Conservation (phyloP, 1,140 invertebrate genomes). For the Neodiprion fabricii region DNA sequence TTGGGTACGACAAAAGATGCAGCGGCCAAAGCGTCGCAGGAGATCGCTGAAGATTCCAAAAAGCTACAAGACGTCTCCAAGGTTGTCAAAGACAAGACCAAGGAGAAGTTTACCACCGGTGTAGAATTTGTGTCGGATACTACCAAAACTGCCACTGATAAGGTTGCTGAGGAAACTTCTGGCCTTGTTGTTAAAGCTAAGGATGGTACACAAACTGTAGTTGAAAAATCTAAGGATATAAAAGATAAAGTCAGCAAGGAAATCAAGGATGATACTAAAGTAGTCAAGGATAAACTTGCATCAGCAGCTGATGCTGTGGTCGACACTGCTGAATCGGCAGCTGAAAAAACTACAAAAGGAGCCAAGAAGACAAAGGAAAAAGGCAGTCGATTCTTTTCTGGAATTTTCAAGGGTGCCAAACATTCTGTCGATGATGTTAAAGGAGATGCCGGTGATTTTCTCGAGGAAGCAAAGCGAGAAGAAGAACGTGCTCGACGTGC, state of each 20-base stretch:
- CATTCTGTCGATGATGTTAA: constrained; percentile 43
- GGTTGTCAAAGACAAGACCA: constrained; percentile 9
- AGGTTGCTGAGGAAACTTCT: neutral
- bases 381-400: constrained; percentile 30
- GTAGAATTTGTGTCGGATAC: neutral
- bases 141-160: neutral
- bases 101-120: neutral
- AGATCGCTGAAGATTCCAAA: constrained; percentile 19
- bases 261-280: constrained; percentile 27
- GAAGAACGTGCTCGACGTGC: constrained; percentile 24
- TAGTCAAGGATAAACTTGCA: constrained; percentile 18
- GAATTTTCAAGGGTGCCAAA: constrained; percentile 35
- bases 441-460: constrained; percentile 43
- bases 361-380: constrained; percentile 44
- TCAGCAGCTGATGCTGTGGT: constrained; percentile 1
- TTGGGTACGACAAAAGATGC: neutral
- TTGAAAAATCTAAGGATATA: neutral
- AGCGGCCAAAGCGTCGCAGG: neutral
- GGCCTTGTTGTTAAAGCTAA: neutral
- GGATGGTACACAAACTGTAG: neutral
- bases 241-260: constrained; percentile 18
- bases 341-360: constrained; percentile 35
- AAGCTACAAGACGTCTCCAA: constrained; percentile 23
- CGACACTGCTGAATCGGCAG: constrained; percentile 8
- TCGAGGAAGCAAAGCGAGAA: constrained; percentile 34